These are phyloP conservation scores for Nyctibius grandis DNA, from an alignment of 2,797 vertebrate genomes.

Conservation along the genomic window DNA sequence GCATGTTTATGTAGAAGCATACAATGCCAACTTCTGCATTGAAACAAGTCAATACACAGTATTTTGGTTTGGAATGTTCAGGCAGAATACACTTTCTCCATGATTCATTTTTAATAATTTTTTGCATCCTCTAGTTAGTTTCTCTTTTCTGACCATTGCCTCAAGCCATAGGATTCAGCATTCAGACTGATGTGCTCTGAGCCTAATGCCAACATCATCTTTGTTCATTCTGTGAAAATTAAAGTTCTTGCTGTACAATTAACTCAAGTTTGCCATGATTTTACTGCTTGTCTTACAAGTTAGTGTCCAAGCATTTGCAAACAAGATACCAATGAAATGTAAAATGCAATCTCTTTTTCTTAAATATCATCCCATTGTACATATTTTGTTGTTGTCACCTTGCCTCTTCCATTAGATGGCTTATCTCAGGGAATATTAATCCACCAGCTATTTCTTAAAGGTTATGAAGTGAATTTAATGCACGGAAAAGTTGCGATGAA, in stretches of 20 bases:
- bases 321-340: not conserved
- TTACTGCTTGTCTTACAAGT: not conserved
- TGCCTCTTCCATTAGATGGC: not conserved
- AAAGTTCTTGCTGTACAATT: not conserved
- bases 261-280: not conserved
- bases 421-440: not conserved
- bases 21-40: not conserved
- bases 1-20: not conserved
- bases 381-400: not conserved
- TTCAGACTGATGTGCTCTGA: not conserved
- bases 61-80: not conserved
- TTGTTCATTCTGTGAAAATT: not conserved
- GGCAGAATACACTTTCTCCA: not conserved
- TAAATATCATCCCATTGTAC: not conserved
- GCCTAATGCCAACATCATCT: not conserved
- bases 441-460: not conserved
- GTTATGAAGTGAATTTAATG: not conserved
- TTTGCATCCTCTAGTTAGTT: not conserved
- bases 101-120: not conserved
- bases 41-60: not conserved
- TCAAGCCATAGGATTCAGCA: not conserved
- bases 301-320: not conserved
- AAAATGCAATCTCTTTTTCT: not conserved
- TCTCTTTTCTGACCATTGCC: not conserved
- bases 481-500: not conserved